These are phyloP conservation scores for Pachyramphus minor DNA, from an alignment of 2,113 vertebrate species.

Conservation along the genomic window DNA sequence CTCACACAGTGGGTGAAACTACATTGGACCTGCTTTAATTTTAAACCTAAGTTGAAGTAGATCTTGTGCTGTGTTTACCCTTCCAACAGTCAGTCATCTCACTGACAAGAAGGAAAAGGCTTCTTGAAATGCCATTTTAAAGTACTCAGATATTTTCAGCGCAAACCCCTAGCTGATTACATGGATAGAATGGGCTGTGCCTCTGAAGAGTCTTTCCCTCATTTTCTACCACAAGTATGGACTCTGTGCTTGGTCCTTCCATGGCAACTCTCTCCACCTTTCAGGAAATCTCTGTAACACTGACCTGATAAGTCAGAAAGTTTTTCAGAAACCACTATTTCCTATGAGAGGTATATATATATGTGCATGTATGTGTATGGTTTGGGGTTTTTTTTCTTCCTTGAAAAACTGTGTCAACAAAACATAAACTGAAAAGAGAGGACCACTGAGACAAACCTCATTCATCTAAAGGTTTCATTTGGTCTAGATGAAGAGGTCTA, in stretches of 20 bases:
- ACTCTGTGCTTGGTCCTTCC: neutral
- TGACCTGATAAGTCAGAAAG: neutral
- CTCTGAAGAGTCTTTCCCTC: neutral
- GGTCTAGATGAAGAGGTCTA: neutral
- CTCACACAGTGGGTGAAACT: neutral
- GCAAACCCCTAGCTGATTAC: neutral
- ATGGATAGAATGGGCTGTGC: neutral
- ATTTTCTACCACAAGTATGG: neutral
- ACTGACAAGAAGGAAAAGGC: neutral
- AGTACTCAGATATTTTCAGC: neutral
- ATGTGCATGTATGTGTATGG: neutral
- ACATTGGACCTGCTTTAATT: rapidly evolving
- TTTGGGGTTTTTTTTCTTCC: neutral
- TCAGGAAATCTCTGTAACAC: neutral
- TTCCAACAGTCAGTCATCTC: neutral
- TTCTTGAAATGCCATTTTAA: neutral
- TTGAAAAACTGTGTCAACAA: neutral
- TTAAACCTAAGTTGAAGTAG: neutral
- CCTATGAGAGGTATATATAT: neutral
- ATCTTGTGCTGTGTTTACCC: neutral
- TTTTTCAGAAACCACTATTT: neutral
- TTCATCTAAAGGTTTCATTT: neutral
- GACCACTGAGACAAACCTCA: neutral
- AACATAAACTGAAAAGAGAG: neutral
- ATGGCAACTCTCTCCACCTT: neutral